Conservation (phyloP, 2,113 vertebrate species). For the Caranx ignobilis region DNA sequence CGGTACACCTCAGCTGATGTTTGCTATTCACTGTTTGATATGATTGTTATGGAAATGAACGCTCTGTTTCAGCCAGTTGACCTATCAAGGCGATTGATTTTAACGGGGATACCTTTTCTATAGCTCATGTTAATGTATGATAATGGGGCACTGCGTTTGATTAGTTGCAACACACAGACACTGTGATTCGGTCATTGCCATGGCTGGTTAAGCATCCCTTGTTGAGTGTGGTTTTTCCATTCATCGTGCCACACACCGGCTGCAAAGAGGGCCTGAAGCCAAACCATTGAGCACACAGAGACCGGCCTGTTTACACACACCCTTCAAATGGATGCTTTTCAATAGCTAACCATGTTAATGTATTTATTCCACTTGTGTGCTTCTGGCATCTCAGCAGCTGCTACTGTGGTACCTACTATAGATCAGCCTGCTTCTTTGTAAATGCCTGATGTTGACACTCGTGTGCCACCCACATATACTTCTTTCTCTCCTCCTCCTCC, state of each 20-base stretch:
- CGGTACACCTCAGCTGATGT: background rate
- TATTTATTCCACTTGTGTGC: constrained; percentile 54
- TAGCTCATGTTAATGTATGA: constrained; percentile 1
- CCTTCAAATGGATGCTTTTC: constrained; percentile 48
- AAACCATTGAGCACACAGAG: constrained; percentile 12
- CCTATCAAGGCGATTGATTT: constrained; percentile 10
- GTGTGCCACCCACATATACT: constrained; percentile 11
- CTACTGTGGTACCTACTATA: constrained; percentile 45
- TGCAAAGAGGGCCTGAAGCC: constrained; percentile 35
- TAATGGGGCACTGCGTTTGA: constrained; percentile 19
- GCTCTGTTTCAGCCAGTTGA: constrained; percentile 1
- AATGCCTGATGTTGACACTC: constrained; percentile 34
- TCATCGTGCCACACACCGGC: constrained; percentile 4
- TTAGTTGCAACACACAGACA: constrained; percentile 1
- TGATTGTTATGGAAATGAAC: constrained; percentile 12
- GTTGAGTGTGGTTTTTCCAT: constrained; percentile 27
- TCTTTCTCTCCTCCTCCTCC: background rate
- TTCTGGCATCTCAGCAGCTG: constrained; percentile 37
- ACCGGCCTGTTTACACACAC: background rate
- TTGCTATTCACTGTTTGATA: background rate
- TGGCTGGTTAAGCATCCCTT: constrained; percentile 36
- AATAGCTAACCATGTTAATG: constrained; percentile 56
- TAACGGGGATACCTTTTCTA: background rate
- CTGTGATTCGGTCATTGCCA: background rate
- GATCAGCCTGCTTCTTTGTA: constrained; percentile 36